Percentiles rank a stretch among this genome's conserved stretches.
Evolutionary conservation across 2,888 invertebrate genomes (phyloP).

Genomic region (Phasia obesa): DNA sequence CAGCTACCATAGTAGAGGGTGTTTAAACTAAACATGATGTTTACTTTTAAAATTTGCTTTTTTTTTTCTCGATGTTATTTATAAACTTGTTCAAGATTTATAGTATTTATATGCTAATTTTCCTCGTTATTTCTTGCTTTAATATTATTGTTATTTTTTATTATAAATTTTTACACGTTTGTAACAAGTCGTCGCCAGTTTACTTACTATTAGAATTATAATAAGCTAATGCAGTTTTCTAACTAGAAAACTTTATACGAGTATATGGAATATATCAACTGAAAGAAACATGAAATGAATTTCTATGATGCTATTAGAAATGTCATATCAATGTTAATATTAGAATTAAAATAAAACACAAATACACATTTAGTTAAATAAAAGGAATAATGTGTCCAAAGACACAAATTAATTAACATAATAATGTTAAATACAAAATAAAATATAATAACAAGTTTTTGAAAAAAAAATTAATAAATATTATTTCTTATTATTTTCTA

Average conservation of each 20-base stretch:
- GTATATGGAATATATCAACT: not conserved
- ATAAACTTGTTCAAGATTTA: conserved; percentile 46
- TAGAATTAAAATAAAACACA: not conserved
- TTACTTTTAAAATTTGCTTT: not conserved
- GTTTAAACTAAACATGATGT: not conserved
- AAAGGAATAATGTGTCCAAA: too few species aligned
- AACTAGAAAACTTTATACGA: not conserved
- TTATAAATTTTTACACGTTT: conserved; percentile 61
- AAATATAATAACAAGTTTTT: not conserved
- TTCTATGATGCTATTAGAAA: conserved; percentile 44
- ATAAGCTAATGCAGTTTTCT: not conserved
- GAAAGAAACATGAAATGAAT: conserved; percentile 50
- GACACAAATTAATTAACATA: not conserved
- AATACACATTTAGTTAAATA: not conserved
- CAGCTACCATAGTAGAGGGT: not conserved
- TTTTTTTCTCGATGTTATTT: not conserved
- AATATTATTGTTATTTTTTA: conserved; percentile 33
- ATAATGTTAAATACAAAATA: conserved; percentile 41
- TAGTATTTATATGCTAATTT: conserved; percentile 37
- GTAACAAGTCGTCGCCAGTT: conserved; percentile 44
- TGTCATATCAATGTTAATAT: conserved; percentile 25
- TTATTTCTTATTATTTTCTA: too few species aligned
- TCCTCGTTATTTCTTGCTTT: conserved; percentile 23
- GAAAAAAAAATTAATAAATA: not conserved
- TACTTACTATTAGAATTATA: conserved; percentile 34